Conservation (phyloP, 2,797 vertebrate species). For the Crenuchus spilurus region DNA sequence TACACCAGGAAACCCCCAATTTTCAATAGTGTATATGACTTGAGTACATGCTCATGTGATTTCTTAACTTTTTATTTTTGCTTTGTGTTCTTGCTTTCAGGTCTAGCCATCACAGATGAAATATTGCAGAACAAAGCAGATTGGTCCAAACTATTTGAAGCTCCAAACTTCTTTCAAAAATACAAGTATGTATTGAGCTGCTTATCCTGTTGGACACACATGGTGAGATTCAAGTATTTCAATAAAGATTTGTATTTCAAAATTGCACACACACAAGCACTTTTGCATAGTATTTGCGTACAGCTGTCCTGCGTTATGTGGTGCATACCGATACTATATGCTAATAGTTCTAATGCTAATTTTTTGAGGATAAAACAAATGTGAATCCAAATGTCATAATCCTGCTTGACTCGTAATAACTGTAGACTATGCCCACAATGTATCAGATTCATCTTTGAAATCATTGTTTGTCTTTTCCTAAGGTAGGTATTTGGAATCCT, state of each 20-base stretch:
- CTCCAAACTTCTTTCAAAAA: conserved; percentile 93
- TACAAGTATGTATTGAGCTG: conserved; percentile 95
- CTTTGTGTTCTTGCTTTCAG: conserved; percentile 73
- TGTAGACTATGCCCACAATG: conserved; percentile 50
- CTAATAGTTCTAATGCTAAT: conserved; percentile 13
- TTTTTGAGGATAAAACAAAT: conserved; percentile 28
- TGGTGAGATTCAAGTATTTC: conserved; percentile 65
- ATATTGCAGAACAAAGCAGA: conserved; percentile 89
- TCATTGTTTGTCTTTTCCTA: conserved; percentile 54
- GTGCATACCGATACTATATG: conserved; percentile 16
- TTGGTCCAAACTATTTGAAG: conserved; percentile 95
- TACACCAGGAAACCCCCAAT: no score
- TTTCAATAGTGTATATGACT: no score
- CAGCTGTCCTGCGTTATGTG: conserved; percentile 46
- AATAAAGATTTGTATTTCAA: conserved; percentile 63
- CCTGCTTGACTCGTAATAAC: conserved; percentile 27
- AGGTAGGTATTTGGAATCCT: conserved; percentile 60
- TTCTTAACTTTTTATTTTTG: conserved; percentile 15
- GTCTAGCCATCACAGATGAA: conserved; percentile 88
- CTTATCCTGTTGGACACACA: conserved; percentile 71
- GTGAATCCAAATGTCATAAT: conserved; percentile 38
- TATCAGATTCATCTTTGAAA: conserved; percentile 25
- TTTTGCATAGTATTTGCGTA: conserved; percentile 33
- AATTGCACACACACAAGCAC: conserved; percentile 34
- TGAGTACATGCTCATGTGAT: background rate